These are phyloP conservation scores for Vespertilio murinus DNA, from an alignment of 2,797 vertebrate genomes.

Conservation along the genomic window DNA sequence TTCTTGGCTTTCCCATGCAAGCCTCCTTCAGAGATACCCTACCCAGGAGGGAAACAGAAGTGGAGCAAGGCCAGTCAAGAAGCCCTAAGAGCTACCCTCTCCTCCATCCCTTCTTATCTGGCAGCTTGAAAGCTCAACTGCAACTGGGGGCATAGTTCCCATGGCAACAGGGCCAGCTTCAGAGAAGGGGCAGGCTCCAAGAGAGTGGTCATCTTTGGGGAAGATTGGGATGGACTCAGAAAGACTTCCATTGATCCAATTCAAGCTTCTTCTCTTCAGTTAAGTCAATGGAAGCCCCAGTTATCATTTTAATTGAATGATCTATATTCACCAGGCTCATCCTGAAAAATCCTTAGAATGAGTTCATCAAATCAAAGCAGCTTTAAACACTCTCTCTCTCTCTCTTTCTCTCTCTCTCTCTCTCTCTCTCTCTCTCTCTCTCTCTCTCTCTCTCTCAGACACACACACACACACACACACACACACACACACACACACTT, in stretches of 20 bases:
- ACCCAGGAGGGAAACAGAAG: background rate
- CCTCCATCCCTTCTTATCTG: background rate
- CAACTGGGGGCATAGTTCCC: background rate
- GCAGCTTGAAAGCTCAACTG: background rate
- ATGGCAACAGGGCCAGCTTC: background rate
- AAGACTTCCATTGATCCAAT: background rate
- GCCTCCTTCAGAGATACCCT: background rate
- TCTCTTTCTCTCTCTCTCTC: too few species aligned
- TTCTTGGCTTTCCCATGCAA: background rate
- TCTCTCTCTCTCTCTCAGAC: too few species aligned
- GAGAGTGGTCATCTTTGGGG: background rate
- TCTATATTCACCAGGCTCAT: background rate
- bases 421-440: too few species aligned
- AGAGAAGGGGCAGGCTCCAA: background rate
- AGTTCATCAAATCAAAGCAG: conserved; percentile 5
- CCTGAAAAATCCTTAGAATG: background rate
- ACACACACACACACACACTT: too few species aligned
- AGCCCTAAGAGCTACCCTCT: background rate
- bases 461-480: too few species aligned
- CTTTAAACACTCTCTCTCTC: too few species aligned
- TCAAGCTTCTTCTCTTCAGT: background rate
- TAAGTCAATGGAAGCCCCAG: background rate
- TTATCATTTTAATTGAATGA: conserved; percentile 22
- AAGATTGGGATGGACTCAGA: background rate
- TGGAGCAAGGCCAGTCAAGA: background rate